Percentiles rank a stretch among this genome's conserved stretches.
Evolutionary conservation across 2,113 vertebrate species (phyloP).

Genomic region (Neotragus pygmaeus): DNA sequence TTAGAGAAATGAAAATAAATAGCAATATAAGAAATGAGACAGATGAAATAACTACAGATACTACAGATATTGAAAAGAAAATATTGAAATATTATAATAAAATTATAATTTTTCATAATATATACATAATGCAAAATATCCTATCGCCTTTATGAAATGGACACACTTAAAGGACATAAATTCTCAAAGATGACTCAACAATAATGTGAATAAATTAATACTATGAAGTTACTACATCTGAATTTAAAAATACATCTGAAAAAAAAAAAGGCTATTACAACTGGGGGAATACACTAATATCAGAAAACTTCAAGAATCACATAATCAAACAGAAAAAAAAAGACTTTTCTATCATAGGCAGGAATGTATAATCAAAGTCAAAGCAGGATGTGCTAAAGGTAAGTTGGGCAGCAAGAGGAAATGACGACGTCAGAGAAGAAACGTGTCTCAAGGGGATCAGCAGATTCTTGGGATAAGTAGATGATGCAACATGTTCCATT

Average conservation of each 20-base stretch:
- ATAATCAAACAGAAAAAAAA: neutral
- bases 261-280: neutral
- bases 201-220: neutral
- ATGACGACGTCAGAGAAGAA: neutral
- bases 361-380: neutral
- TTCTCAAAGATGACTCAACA: neutral
- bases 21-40: neutral
- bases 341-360: neutral
- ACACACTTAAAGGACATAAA: neutral
- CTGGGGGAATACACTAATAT: neutral
- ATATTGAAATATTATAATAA: neutral
- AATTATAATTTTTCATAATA: neutral
- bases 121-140: neutral
- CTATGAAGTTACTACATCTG: neutral
- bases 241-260: neutral
- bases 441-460: neutral
- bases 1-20: neutral
- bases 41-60: neutral
- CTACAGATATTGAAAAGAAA: neutral
- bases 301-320: neutral
- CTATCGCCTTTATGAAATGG: neutral
- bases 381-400: neutral
- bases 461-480: neutral
- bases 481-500: neutral
- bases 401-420: neutral